phyloP scores from a whole-genome alignment of 2,797 vertebrate genomes.

The Phalloptychus januarius region DNA sequence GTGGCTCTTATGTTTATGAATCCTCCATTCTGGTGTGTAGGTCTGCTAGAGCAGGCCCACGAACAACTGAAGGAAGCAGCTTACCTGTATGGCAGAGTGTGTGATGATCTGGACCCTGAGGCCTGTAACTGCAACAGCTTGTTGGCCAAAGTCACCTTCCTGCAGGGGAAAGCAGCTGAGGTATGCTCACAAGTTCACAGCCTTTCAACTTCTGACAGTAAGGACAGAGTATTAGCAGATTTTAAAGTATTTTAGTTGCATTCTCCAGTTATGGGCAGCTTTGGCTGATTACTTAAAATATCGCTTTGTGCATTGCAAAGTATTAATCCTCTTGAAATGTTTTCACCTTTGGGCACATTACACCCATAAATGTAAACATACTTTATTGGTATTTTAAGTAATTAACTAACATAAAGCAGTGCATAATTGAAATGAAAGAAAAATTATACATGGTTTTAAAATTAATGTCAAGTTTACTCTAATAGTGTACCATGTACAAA shows the following conservation, averaged over 20 bases:
- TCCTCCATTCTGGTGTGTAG: slow-evolving; percentile 51
- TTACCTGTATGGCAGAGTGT: slow-evolving; percentile 80
- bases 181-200: slow-evolving; percentile 48
- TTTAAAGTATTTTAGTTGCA: neutral
- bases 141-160: slow-evolving; percentile 80
- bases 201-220: neutral
- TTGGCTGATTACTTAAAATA: neutral
- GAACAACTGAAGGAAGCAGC: slow-evolving; percentile 82
- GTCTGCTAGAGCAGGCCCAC: slow-evolving; percentile 80
- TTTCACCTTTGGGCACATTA: neutral
- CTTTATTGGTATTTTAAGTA: neutral
- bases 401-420: neutral
- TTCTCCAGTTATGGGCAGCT: neutral
- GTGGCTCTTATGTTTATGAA: neutral
- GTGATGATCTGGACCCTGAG: slow-evolving; percentile 83
- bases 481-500: neutral
- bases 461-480: neutral
- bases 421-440: neutral
- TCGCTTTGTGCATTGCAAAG: neutral
- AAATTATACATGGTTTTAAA: neutral
- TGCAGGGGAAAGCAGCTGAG: slow-evolving; percentile 81
- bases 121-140: slow-evolving; percentile 80
- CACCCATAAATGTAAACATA: neutral
- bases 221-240: neutral
- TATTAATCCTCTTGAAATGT: neutral